Conservation (phyloP, 1,140 invertebrate genomes). For the Microplitis demolitor region DNA sequence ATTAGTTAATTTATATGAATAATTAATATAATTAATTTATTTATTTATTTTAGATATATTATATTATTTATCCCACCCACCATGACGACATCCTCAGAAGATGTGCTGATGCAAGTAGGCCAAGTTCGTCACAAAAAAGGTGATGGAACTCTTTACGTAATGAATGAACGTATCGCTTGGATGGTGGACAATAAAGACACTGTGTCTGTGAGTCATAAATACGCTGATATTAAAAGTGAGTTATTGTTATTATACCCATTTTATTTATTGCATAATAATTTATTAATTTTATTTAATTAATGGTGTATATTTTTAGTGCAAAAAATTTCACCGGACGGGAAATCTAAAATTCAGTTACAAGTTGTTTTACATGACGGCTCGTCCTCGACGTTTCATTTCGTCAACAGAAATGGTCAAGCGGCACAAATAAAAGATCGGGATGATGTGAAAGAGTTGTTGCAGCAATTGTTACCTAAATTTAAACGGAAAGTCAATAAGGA, state of each 20-base stretch:
- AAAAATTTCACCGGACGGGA: slow-evolving; percentile 98
- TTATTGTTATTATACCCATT: slow-evolving; percentile 24
- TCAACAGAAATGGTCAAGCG: slow-evolving; percentile 81
- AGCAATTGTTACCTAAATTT: slow-evolving; percentile 93
- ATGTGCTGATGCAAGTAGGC: slow-evolving; percentile 89
- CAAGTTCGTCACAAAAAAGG: slow-evolving; percentile 95
- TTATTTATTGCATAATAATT: slow-evolving; percentile 3
- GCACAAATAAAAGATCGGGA: slow-evolving; percentile 90
- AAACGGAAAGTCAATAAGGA: slow-evolving; percentile 93
- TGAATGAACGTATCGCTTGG: slow-evolving; percentile 94
- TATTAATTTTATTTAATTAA: slow-evolving; percentile 1
- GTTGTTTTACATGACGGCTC: slow-evolving; percentile 92
- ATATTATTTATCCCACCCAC: slow-evolving; percentile 43
- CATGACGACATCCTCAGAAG: slow-evolving; percentile 87
- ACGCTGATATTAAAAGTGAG: slow-evolving; percentile 95
- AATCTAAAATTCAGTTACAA: slow-evolving; percentile 98
- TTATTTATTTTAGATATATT: slow-evolving; percentile 37
- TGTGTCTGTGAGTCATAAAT: slow-evolving; percentile 90
- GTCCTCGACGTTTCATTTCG: slow-evolving; percentile 97
- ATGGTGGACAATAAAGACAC: slow-evolving; percentile 91
- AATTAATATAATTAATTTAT: slow-evolving; percentile 1
- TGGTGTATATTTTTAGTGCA: slow-evolving; percentile 73
- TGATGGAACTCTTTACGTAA: slow-evolving; percentile 93
- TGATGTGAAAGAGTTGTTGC: slow-evolving; percentile 90
- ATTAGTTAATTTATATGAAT: slow-evolving; percentile 15